phyloP scores from a whole-genome alignment of 2,113 vertebrate species.

The Oncorhynchus tshawytscha region DNA sequence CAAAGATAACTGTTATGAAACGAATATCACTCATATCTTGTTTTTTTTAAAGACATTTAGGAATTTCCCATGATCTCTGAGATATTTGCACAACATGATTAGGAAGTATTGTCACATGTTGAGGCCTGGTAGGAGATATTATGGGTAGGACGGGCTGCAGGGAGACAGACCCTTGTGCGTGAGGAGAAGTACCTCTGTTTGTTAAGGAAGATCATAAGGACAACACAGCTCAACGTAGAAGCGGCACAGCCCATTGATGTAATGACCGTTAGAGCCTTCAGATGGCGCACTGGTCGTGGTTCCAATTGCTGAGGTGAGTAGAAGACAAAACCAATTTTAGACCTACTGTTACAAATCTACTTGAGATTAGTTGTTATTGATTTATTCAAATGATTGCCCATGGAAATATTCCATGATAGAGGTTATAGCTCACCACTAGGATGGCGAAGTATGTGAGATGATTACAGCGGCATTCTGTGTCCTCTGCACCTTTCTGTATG shows the following conservation, averaged over 20 bases:
- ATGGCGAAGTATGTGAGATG: conserved; percentile 77
- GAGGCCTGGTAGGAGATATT: not conserved
- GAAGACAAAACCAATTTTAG: conserved; percentile 4
- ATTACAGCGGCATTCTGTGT: conserved; percentile 69
- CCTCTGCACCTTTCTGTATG: not conserved
- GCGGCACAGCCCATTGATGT: conserved; percentile 64
- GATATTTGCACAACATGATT: no score
- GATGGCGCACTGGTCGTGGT: conserved; percentile 60
- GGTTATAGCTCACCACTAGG: conserved; percentile 67
- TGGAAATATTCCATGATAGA: not conserved
- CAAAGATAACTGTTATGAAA: not conserved
- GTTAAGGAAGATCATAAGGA: conserved; percentile 62
- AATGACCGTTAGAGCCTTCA: conserved; percentile 65
- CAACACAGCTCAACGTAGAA: conserved; percentile 66
- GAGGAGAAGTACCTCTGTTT: conserved; percentile 56
- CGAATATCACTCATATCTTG: no score
- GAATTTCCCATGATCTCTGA: no score
- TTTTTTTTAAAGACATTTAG: no score
- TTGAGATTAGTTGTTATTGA: no score
- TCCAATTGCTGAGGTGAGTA: conserved; percentile 54
- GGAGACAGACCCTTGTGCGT: not conserved
- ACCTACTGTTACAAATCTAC: no score
- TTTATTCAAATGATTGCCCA: no score
- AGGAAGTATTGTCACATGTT: not conserved
- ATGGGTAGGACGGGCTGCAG: not conserved